Conservation (phyloP, 2,113 vertebrate species). For the Sander lucioperca region DNA sequence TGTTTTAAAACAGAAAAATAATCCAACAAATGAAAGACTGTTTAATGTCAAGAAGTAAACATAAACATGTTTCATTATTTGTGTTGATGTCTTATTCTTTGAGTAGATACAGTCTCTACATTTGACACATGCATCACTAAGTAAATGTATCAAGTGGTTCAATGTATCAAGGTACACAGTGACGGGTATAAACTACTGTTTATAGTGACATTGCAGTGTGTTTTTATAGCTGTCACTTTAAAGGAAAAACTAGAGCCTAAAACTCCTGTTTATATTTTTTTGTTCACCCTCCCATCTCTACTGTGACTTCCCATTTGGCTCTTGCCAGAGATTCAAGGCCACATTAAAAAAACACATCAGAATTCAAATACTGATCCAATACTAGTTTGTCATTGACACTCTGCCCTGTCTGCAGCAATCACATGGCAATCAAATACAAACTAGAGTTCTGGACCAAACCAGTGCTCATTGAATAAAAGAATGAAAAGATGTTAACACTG, state of each 20-base stretch:
- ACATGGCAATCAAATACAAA: background rate
- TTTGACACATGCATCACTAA: conserved; percentile 8
- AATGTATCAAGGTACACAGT: conserved; percentile 6
- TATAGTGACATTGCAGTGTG: conserved; percentile 3
- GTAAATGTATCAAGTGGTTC: conserved; percentile 12
- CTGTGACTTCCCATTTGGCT: conserved; percentile 7
- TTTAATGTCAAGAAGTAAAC: conserved; percentile 57
- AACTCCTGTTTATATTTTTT: background rate
- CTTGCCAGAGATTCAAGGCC: conserved; percentile 19
- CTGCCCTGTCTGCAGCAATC: conserved; percentile 3
- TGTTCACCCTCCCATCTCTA: conserved; percentile 18
- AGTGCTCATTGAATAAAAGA: background rate
- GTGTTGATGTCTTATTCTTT: conserved; percentile 31
- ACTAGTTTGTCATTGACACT: conserved; percentile 7
- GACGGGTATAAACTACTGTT: background rate
- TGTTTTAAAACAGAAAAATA: conserved; percentile 25
- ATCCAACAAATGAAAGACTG: conserved; percentile 24
- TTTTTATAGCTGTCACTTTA: background rate
- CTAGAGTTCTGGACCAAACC: conserved; percentile 5
- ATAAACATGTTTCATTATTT: conserved; percentile 37
- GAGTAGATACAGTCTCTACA: background rate
- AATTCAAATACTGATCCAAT: conserved; percentile 9
- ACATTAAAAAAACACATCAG: conserved; percentile 25
- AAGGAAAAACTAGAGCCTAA: background rate
- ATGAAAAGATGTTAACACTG: conserved; percentile 35